Base-by-base conservation (phyloP, 1,140 invertebrate genomes). In the Ips nitidus region DNA sequence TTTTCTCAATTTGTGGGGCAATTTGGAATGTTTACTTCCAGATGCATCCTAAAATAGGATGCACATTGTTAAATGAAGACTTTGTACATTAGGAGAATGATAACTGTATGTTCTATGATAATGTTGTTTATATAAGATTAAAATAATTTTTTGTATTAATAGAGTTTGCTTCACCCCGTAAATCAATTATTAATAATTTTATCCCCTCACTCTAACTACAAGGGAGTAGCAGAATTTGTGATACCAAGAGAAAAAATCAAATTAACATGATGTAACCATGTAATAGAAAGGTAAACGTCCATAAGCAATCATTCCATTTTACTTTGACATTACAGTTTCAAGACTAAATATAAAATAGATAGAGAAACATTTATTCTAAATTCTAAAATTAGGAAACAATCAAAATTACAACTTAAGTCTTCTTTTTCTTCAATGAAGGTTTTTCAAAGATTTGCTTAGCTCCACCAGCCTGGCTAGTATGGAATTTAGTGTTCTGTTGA, bases 401-500 rank as follows among this genome's bases (percentile, higher is more conserved):
- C n/a, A 22, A 55, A 1, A 55, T 55, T 55, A 55, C 6, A 55
- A 6, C 52, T 59, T 64, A 61, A 0, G 45, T 56, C 75, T 81
- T 89, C 69, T 89, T 81, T 72, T 86, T 86, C 75, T 91, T 92
- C n/a, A 85, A 80, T 0, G 91, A 87, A 3, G 98, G 97, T 68
- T 90, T 87, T 1, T 98, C 94, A 80, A 99, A 99, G 0, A 90
- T 81, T 81, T 97, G 94, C 75, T 97, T 95, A 83, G 95, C 92
- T n/a, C 96, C 97, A n/a, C 94, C 97, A 7, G 95, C 92, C 79
- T 93, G 89, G 77, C 91, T 90, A 66, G 89, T 90, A 75, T 94
- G 89, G 73, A 98, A 97, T 80, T 98, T 97, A 1, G 94, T 81
- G 82, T 95, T 97, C 73, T 94, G 90, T 1, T 88, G 83, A 2